phyloP scores from a whole-genome alignment of 53 echinoderm and acorn worm genomes.

The Arbacia lixula region DNA sequence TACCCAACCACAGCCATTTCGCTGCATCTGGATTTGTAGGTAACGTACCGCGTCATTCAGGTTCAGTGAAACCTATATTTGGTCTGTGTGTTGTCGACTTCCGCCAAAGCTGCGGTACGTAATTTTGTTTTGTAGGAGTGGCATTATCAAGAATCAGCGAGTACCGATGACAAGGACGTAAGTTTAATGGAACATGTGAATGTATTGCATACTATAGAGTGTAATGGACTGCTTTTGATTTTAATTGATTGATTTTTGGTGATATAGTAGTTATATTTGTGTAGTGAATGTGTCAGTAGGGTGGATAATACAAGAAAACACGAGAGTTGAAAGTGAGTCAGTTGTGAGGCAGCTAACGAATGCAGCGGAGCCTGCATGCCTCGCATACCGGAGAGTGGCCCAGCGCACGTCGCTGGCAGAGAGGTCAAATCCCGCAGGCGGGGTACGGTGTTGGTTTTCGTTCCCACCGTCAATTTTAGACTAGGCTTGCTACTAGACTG shows the following conservation, averaged over 20 bases:
- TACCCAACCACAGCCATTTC: too few species aligned
- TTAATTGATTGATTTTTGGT: neutral
- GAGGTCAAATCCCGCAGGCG: slow-evolving; percentile 43
- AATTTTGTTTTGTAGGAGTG: slow-evolving; percentile 57
- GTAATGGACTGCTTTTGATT: neutral
- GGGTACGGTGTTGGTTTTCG: too few species aligned
- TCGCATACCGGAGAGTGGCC: slow-evolving; percentile 56
- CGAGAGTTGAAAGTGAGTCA: slow-evolving; percentile 21
- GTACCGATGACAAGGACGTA: slow-evolving; percentile 48
- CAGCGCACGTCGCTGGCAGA: slow-evolving; percentile 7
- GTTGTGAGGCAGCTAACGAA: neutral
- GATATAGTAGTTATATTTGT: neutral
- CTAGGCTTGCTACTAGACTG: too few species aligned
- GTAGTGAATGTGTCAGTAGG: neutral
- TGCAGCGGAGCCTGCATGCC: slow-evolving; percentile 46
- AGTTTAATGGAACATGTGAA: neutral
- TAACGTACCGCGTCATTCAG: too few species aligned
- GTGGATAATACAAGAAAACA: neutral
- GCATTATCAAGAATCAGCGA: slow-evolving; percentile 1
- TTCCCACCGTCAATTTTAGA: too few species aligned
- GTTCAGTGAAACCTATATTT: neutral
- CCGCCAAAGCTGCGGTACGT: slow-evolving; percentile 5
- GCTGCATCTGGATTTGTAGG: too few species aligned
- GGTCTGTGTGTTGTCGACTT: slow-evolving; percentile 8
- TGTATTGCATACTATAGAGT: neutral